Conservation (phyloP, 1,140 invertebrate species). For the Zophobas morio region DNA sequence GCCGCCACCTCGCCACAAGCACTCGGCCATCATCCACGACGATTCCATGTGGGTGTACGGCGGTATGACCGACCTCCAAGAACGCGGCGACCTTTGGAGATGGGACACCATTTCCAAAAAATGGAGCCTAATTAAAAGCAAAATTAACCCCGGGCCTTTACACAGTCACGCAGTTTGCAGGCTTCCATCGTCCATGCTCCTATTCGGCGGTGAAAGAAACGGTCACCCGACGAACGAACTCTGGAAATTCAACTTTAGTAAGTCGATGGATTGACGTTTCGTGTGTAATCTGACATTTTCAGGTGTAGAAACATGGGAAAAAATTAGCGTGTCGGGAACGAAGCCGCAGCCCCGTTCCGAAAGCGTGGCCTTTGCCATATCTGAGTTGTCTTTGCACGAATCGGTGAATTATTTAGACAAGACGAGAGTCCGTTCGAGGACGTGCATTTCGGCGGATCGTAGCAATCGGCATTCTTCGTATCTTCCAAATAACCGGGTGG, state of each 20-base stretch:
- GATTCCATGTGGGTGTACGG: constrained; percentile 90
- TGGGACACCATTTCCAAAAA: constrained; percentile 80
- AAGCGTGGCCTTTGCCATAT: constrained; percentile 74
- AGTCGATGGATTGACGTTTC: constrained; percentile 54
- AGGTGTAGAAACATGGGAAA: constrained; percentile 86
- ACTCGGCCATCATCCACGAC: constrained; percentile 86
- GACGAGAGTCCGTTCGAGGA: constrained; percentile 61
- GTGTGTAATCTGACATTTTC: constrained; percentile 44
- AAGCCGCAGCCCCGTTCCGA: constrained; percentile 82
- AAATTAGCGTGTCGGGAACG: constrained; percentile 76
- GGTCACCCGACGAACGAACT: constrained; percentile 84
- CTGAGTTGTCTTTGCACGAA: constrained; percentile 71
- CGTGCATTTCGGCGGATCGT: constrained; percentile 64
- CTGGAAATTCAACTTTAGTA: constrained; percentile 92
- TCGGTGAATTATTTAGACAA: constrained; percentile 60
- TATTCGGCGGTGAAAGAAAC: constrained; percentile 86
- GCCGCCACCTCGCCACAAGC: constrained; percentile 85
- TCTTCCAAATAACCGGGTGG: constrained; percentile 66
- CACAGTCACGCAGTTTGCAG: constrained; percentile 87
- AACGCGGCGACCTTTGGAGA: constrained; percentile 87
- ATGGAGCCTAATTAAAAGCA: constrained; percentile 80
- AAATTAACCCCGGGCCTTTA: constrained; percentile 81
- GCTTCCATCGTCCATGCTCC: constrained; percentile 84
- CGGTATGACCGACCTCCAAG: constrained; percentile 89
- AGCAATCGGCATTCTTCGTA: constrained; percentile 66